phyloP scores from a whole-genome alignment of 2,797 vertebrate species.

The Periophthalmus magnuspinnatus region DNA sequence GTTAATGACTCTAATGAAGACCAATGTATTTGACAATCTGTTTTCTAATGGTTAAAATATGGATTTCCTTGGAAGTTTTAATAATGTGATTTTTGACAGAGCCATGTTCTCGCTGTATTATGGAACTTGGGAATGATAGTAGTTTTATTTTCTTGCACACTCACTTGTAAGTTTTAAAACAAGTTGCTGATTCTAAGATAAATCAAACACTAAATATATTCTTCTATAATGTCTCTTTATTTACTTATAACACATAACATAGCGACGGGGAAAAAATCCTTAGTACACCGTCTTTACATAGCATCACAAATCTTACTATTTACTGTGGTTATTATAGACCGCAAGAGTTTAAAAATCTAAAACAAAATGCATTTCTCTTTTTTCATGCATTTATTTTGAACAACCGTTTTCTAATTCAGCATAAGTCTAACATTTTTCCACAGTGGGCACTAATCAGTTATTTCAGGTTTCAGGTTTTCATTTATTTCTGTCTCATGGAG shows the following conservation, averaged over 20 bases:
- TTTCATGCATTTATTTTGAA: too few relatives aligned
- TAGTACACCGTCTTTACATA: background rate
- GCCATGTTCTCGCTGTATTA: slow-evolving; percentile 61
- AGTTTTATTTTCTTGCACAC: slow-evolving; percentile 31
- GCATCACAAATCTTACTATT: too few relatives aligned
- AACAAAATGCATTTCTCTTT: too few relatives aligned
- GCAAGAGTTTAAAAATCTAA: background rate
- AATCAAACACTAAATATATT: slow-evolving; percentile 38
- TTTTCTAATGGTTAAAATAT: slow-evolving; percentile 43
- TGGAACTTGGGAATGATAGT: slow-evolving; percentile 30
- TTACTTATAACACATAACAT: background rate
- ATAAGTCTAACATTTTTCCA: background rate
- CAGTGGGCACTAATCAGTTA: too few relatives aligned
- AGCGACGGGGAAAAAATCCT: too few relatives aligned
- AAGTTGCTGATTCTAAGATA: slow-evolving; percentile 46
- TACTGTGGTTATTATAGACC: background rate
- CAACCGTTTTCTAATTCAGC: too few relatives aligned
- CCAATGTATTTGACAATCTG: slow-evolving; percentile 65
- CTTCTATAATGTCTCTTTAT: slow-evolving; percentile 22
- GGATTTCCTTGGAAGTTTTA: slow-evolving; percentile 26
- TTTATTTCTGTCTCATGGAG: too few relatives aligned
- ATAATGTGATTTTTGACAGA: slow-evolving; percentile 24
- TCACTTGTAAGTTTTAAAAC: slow-evolving; percentile 48
- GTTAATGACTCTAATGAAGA: slow-evolving; percentile 35
- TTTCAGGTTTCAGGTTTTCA: too few relatives aligned